Base-by-base conservation (phyloP, 64 coral and sea anemone species). In the Montipora efflorescens region DNA sequence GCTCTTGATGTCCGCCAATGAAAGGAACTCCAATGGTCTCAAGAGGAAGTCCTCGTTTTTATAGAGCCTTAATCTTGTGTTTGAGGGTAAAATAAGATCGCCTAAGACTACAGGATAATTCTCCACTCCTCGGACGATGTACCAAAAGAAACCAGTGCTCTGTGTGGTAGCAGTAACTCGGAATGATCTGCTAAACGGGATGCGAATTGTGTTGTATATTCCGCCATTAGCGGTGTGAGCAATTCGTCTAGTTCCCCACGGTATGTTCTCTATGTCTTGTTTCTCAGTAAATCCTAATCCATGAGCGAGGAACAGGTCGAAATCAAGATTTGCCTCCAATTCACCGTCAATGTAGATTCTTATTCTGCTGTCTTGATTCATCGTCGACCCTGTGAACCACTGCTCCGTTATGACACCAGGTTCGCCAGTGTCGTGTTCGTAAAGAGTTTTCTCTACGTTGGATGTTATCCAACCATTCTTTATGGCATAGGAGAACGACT, bases 191-290 rank as follows among this genome's bases (percentile, higher is more conserved):
- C 44, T 14, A 76, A 93, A 93, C 18, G 91, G 91, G 44, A 93
- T 87, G 14, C 80, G 80, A 77, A 93, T 48, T 3, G 91, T 93
- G 52, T 93, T 93, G 48, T 76, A 93, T 57, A 76, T 77, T 77
- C 81, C 91, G 19, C 91, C 91, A 49, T 93, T 36, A 50, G 91
- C 91, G 25, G 51, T 18, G 47, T 84, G 91, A 18, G 49, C 91
- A 22, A 93, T 58, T 61, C 81, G 25, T 10, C 58, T 36, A 2
- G 36, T 91, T 3, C 75, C 77, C 90, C 90, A 91, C 6, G 90
- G 90, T 47, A 53, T 80, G 64, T 91, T 83, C 20, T 4, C 2
- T 1, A 55, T 4, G 55, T 79, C 79, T 21, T 61, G 44, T 5
- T 19, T 47, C 53, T 77, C 89, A 15, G 14, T 1, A 52, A 72